Conservation (phyloP, 2,888 invertebrate genomes). For the Caenorhabditis sp. region DNA sequence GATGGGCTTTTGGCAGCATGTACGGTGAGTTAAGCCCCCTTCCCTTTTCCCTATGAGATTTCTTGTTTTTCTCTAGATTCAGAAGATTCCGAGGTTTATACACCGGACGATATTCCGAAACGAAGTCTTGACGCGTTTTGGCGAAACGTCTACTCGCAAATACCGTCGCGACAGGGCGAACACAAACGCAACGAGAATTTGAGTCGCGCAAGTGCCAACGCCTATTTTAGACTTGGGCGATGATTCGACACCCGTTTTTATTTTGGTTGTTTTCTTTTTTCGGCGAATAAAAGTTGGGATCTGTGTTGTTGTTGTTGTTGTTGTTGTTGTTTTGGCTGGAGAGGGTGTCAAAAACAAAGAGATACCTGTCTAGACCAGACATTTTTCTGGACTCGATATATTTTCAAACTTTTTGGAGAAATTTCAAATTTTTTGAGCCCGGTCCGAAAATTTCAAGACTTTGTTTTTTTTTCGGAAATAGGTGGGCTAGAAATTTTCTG, state of each 20-base stretch:
- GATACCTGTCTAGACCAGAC: no score
- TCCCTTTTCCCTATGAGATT: no score
- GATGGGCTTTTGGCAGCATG: background rate
- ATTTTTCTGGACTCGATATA: no score
- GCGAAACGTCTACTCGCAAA: conserved; percentile 54
- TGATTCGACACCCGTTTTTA: conserved; percentile 2
- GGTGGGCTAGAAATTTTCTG: no score
- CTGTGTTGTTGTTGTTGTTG: background rate
- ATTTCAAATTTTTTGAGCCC: no score
- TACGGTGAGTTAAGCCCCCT: background rate
- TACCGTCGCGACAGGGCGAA: conserved; percentile 24
- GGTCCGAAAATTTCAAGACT: background rate
- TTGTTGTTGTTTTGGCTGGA: background rate
- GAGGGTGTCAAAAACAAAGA: no score
- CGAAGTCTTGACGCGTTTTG: conserved; percentile 57
- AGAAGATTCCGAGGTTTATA: conserved; percentile 17
- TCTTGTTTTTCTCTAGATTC: conserved; percentile 25
- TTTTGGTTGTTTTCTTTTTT: conserved; percentile 4
- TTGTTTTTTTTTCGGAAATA: background rate
- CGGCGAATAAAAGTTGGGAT: conserved; percentile 1
- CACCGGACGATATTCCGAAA: conserved; percentile 37
- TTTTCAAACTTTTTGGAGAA: no score
- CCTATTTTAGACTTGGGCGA: conserved; percentile 58
- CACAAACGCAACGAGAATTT: conserved; percentile 53
- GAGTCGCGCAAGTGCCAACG: conserved; percentile 54